Percentiles rank a stretch among this genome's conserved stretches.
phyloP scores from a whole-genome alignment of 2,797 vertebrate genomes.

The Threskiornis aethiopicus region DNA sequence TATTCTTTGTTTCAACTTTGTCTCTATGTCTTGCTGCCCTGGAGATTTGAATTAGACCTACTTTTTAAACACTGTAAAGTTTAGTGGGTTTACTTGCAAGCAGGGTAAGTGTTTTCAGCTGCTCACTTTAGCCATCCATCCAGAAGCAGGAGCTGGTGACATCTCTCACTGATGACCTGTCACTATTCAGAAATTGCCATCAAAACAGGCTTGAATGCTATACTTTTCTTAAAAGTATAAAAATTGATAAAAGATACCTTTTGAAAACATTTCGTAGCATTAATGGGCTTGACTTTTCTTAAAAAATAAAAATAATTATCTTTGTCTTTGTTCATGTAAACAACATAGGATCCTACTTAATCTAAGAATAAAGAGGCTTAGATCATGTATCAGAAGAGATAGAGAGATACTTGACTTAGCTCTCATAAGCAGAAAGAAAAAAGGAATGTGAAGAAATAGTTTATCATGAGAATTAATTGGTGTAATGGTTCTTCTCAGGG shows the following conservation, averaged over 20 bases:
- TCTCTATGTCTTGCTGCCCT: background rate
- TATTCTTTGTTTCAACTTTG: background rate
- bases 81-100: background rate
- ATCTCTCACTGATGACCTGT: background rate
- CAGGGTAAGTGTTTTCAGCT: background rate
- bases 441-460: background rate
- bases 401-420: background rate
- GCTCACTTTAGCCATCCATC: background rate
- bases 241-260: background rate
- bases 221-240: background rate
- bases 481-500: background rate
- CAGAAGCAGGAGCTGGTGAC: background rate
- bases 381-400: background rate
- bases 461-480: background rate
- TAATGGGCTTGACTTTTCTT: background rate
- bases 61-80: background rate
- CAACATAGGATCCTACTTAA: background rate
- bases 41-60: background rate
- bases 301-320: background rate
- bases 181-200: background rate
- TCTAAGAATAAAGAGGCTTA: background rate
- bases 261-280: background rate
- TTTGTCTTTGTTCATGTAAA: background rate
- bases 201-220: background rate
- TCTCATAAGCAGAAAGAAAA: background rate